Evolutionary conservation across 2,888 invertebrate genomes (phyloP).

Genomic region (Folsomia manolachei): DNA sequence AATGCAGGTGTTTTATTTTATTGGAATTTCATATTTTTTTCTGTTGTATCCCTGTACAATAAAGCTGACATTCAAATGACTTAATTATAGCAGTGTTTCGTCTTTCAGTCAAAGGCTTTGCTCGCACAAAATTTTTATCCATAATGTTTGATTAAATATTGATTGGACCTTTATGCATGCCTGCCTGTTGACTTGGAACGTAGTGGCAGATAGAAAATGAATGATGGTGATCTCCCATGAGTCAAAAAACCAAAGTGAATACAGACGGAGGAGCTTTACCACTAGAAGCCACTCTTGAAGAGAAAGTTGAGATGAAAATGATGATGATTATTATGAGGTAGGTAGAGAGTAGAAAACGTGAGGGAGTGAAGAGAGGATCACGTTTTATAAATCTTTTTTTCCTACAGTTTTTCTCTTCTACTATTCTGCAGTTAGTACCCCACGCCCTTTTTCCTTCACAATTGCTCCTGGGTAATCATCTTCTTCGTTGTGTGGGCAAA

Average conservation of each 20-base stretch:
- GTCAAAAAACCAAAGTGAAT: background rate
- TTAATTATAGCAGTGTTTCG: too few species aligned
- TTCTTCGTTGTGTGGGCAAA: background rate
- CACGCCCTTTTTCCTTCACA: background rate
- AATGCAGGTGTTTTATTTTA: too few species aligned
- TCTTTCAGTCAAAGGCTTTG: too few species aligned
- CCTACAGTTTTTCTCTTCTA: background rate
- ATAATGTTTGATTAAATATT: background rate
- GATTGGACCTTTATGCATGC: background rate
- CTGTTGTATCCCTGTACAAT: too few species aligned
- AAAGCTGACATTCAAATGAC: too few species aligned
- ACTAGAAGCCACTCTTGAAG: background rate
- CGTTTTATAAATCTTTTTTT: conserved; percentile 6
- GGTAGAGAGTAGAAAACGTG: too few species aligned
- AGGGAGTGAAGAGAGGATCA: conserved; percentile 9
- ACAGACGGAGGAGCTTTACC: background rate
- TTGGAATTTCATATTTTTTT: too few species aligned
- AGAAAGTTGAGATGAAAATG: conserved; percentile 13
- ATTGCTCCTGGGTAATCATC: background rate
- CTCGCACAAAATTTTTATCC: too few species aligned
- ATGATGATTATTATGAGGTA: conserved; percentile 2
- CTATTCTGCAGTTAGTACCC: background rate
- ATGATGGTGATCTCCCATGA: background rate
- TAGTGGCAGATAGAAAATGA: too few species aligned
- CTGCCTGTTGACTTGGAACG: background rate